phyloP scores from a whole-genome alignment of 1,140 invertebrate genomes.

The Heliconius melpomene region DNA sequence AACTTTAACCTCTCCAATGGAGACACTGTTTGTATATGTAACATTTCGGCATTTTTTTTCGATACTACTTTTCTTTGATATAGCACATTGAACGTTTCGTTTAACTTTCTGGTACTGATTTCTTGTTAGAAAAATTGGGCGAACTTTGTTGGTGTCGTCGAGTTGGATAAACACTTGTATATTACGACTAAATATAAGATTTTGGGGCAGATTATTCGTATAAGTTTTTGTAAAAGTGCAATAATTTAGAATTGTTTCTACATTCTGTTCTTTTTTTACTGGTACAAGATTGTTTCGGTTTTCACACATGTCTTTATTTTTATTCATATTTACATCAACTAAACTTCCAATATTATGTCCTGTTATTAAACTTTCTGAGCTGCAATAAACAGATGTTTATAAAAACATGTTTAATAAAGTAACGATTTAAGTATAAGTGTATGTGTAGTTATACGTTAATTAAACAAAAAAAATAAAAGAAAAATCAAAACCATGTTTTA shows the following conservation, averaged over 20 bases:
- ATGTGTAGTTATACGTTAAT: neutral
- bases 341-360: constrained; percentile 14
- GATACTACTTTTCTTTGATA: constrained; percentile 43
- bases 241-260: neutral
- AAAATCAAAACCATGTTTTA: constrained; percentile 36
- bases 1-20: constrained; percentile 47
- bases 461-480: constrained; percentile 27
- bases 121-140: constrained; percentile 55
- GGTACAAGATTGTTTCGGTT: neutral
- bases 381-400: constrained; percentile 21
- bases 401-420: neutral
- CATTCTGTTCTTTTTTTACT: neutral
- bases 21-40: constrained; percentile 46
- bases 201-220: constrained; percentile 5
- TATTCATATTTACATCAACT: neutral
- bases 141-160: constrained; percentile 52
- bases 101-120: constrained; percentile 69
- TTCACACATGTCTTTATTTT: neutral
- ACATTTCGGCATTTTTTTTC: constrained; percentile 39
- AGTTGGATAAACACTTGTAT: constrained; percentile 59
- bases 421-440: neutral
- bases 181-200: constrained; percentile 49
- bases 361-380: constrained; percentile 30
- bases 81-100: constrained; percentile 52
- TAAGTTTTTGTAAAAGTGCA: neutral